Percentiles rank a stretch among this genome's conserved stretches.
Conservation (phyloP, 92 coral and sea anemone species). For the Palythoa grandis region DNA sequence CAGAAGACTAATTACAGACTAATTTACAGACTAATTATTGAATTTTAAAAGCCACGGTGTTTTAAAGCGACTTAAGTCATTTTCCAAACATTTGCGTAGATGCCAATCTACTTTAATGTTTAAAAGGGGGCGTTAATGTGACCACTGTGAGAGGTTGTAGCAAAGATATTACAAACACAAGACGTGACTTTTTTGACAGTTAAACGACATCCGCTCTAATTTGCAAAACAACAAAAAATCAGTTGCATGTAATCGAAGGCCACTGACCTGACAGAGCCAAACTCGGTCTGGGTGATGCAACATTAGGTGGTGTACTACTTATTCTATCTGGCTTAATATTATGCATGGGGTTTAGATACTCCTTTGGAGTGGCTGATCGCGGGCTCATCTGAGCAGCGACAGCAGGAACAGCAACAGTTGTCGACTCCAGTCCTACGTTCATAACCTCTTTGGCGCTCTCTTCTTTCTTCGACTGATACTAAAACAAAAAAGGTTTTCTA, state of each 20-base stretch:
- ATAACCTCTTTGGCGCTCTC: constrained; percentile 30
- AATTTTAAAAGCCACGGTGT: too few species aligned
- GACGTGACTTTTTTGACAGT: too few species aligned
- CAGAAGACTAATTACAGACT: neutral
- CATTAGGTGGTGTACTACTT: constrained; percentile 10
- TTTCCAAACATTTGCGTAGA: too few species aligned
- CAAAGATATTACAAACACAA: too few species aligned
- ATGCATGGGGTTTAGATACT: neutral
- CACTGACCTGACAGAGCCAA: constrained; percentile 34
- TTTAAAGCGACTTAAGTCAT: too few species aligned
- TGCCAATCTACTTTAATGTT: too few species aligned
- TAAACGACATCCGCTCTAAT: too few species aligned
- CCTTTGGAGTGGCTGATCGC: neutral
- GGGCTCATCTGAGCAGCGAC: constrained; percentile 18
- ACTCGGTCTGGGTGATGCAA: constrained; percentile 39
- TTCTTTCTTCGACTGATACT: constrained; percentile 4
- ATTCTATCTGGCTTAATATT: constrained; percentile 10
- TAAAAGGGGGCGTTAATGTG: too few species aligned
- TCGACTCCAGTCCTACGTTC: neutral
- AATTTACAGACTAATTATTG: neutral
- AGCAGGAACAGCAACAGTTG: constrained; percentile 30
- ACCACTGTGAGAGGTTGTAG: too few species aligned
- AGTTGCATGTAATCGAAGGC: neutral
- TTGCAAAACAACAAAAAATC: neutral
- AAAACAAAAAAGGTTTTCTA: neutral